Evolutionary conservation across 2,888 invertebrate genomes (phyloP).

Genomic region (Erpobdella octoculata): DNA sequence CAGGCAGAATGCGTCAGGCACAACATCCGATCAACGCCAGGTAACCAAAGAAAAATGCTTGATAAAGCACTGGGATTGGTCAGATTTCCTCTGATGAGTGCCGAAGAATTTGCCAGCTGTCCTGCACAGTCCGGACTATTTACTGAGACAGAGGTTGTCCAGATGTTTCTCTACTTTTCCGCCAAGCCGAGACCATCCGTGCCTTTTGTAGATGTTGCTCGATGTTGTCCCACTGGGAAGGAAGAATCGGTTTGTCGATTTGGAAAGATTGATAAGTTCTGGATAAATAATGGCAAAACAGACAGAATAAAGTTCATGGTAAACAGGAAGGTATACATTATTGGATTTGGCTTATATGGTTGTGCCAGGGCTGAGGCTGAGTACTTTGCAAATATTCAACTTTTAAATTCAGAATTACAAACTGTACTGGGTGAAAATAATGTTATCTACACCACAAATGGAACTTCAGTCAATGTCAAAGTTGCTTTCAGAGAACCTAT

Average conservation of each 20-base stretch:
- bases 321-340: constrained; percentile 86
- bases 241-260: constrained; percentile 91
- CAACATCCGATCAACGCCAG: constrained; percentile 71
- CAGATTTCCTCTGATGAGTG: constrained; percentile 83
- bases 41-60: constrained; percentile 58
- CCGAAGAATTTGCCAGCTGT: constrained; percentile 88
- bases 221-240: constrained; percentile 77
- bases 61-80: constrained; percentile 72
- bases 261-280: constrained; percentile 90
- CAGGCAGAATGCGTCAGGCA: constrained; percentile 77
- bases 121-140: constrained; percentile 85
- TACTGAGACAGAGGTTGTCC: constrained; percentile 83
- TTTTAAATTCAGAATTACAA: constrained; percentile 66
- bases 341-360: constrained; percentile 89
- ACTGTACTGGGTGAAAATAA: constrained; percentile 68
- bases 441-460: constrained; percentile 70
- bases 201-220: constrained; percentile 71
- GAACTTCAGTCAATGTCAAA: constrained; percentile 67
- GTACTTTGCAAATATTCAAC: constrained; percentile 80
- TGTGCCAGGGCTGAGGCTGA: constrained; percentile 91
- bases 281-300: constrained; percentile 89
- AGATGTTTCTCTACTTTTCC: constrained; percentile 87
- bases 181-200: constrained; percentile 76
- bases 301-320: constrained; percentile 91
- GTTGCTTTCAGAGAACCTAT: constrained; percentile 77